A percentile compares a stretch with the other conserved stretches of the same genome.
These are phyloP conservation scores for Gambelia wislizenii DNA, from an alignment of 2,797 vertebrate species.

Conservation along the genomic window DNA sequence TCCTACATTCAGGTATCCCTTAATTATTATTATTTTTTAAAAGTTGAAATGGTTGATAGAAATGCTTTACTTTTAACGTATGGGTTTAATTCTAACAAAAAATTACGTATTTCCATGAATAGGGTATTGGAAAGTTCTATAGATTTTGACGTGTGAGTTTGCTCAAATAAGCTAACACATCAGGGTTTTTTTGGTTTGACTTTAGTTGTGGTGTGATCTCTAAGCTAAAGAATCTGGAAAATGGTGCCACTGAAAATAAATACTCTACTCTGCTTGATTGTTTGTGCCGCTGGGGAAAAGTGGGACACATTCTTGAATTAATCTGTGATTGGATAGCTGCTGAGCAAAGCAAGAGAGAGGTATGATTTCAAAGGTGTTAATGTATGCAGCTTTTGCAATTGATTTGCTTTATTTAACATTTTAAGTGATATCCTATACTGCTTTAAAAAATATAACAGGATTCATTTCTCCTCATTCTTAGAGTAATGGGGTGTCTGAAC, in stretches of 20 bases:
- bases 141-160: background rate
- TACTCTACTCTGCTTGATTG: slow-evolving; percentile 90
- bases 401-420: background rate
- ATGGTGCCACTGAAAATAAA: slow-evolving; percentile 73
- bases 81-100: background rate
- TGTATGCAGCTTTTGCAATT: background rate
- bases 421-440: background rate
- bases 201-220: slow-evolving; percentile 90
- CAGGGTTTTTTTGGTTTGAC: slow-evolving; percentile 19
- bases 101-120: background rate
- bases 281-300: slow-evolving; percentile 91
- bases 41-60: slow-evolving; percentile 6
- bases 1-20: slow-evolving; percentile 88
- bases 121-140: background rate
- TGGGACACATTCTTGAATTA: slow-evolving; percentile 85
- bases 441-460: background rate
- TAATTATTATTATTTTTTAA: slow-evolving; percentile 10
- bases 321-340: slow-evolving; percentile 87
- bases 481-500: slow-evolving; percentile 67
- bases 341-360: slow-evolving; percentile 75
- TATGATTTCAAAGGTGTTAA: slow-evolving; percentile 51
- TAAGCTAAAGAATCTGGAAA: slow-evolving; percentile 84
- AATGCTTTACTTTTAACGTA: background rate
- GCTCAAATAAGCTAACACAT: background rate
- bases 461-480: slow-evolving; percentile 60